A percentile compares a stretch with the other conserved stretches of the same genome.
phyloP scores from a whole-genome alignment of 2,888 invertebrate genomes.

The Parnassius mnemosyne region DNA sequence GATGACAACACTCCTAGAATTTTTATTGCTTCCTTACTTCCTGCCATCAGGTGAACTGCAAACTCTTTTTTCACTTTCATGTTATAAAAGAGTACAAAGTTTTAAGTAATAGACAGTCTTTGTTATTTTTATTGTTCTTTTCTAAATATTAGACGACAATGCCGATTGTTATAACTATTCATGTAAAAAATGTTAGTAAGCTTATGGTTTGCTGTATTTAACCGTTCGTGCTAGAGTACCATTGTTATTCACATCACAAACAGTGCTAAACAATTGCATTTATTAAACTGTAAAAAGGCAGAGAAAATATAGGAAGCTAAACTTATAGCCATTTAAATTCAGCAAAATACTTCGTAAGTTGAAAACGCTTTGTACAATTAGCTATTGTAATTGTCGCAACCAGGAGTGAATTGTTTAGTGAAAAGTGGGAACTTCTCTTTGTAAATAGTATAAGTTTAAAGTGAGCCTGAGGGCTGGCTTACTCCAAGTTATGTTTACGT shows the following conservation, averaged over 20 bases:
- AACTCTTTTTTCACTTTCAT: too few relatives aligned
- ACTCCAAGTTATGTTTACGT: conserved; percentile 57
- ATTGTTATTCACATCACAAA: conserved; percentile 6
- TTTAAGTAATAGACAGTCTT: too few relatives aligned
- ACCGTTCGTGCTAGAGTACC: conserved; percentile 1
- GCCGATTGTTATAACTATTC: too few relatives aligned
- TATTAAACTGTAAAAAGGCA: conserved; percentile 6
- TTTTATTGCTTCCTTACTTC: too few relatives aligned
- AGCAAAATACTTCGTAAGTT: conserved; percentile 22
- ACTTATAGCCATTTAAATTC: conserved; percentile 19
- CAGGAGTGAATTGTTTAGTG: conserved; percentile 55
- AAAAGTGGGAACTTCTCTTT: conserved; percentile 48
- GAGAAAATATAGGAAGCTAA: conserved; percentile 13
- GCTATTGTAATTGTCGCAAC: conserved; percentile 38
- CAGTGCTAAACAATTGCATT: conserved; percentile 12
- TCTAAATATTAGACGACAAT: too few relatives aligned
- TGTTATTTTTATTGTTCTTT: too few relatives aligned
- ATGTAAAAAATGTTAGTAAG: too few relatives aligned
- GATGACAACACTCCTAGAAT: too few relatives aligned
- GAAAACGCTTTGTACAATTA: conserved; percentile 30
- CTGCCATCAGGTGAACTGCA: too few relatives aligned
- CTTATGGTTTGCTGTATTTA: too few relatives aligned
- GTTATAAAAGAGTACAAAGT: too few relatives aligned
- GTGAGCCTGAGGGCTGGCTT: conserved; percentile 47
- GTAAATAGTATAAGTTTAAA: conserved; percentile 60